A percentile compares a stretch with the other conserved stretches of the same genome.
phyloP scores from a whole-genome alignment of 2,888 invertebrate species.

The Limenitis camilla region DNA sequence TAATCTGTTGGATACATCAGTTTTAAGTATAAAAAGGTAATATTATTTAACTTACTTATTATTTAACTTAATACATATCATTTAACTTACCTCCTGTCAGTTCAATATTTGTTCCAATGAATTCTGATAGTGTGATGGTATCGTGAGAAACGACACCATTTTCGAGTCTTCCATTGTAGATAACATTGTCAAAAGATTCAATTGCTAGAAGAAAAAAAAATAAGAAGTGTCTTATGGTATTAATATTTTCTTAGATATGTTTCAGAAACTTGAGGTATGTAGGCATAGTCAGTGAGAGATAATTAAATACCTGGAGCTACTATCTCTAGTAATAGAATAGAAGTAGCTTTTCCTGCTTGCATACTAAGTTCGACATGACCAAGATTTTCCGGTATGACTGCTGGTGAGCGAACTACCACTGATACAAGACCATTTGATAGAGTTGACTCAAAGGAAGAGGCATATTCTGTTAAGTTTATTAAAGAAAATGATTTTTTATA shows the following conservation, averaged over 20 bases:
- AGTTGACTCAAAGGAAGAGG: slow-evolving; percentile 35
- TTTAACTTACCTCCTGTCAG: slow-evolving; percentile 43
- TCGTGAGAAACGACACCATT: slow-evolving; percentile 42
- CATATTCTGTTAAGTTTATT: slow-evolving; percentile 35
- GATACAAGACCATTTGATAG: slow-evolving; percentile 33
- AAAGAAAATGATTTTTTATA: too few relatives aligned
- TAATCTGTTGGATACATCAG: background rate
- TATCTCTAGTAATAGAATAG: slow-evolving; percentile 36
- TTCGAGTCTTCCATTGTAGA: slow-evolving; percentile 44
- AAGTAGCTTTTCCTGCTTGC: slow-evolving; percentile 35
- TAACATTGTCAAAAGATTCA: slow-evolving; percentile 42
- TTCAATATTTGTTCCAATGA: slow-evolving; percentile 34
- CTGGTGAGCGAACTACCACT: slow-evolving; percentile 28
- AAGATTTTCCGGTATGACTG: slow-evolving; percentile 32
- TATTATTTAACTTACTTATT: slow-evolving; percentile 30
- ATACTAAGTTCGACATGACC: slow-evolving; percentile 41
- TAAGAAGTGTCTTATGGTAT: too few relatives aligned
- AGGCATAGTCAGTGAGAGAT: background rate
- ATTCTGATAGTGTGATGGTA: slow-evolving; percentile 38
- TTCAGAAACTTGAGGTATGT: too few relatives aligned
- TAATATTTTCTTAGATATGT: too few relatives aligned
- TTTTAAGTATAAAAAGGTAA: too few relatives aligned
- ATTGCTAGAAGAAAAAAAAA: slow-evolving; percentile 5
- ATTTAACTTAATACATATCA: slow-evolving; percentile 27
- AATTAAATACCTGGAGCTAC: slow-evolving; percentile 9